Evolutionary conservation across 2,888 invertebrate genomes (phyloP).

Genomic region (Drosophila sordidapex): DNA sequence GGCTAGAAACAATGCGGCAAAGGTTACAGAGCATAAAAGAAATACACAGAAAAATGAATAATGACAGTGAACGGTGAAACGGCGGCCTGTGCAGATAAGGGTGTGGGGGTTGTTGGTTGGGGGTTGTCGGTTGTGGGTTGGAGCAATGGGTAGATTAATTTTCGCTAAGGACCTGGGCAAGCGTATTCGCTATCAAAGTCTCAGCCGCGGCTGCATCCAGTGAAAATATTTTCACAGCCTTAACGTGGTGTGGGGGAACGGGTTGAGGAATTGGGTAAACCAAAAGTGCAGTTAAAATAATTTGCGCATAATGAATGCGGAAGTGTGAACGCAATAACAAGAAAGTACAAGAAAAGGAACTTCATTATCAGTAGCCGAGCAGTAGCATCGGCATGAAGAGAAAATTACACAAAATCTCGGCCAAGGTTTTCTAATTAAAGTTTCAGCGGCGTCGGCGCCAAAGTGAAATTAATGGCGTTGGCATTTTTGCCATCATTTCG

Average conservation of each 20-base stretch:
- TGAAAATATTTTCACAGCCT: conserved; percentile 49
- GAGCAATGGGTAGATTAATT: conserved; percentile 42
- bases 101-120: neutral
- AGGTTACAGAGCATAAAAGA: conserved; percentile 78
- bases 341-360: conserved; percentile 69
- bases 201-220: conserved; percentile 52
- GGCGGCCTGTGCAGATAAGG: conserved; percentile 9
- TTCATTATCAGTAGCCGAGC: conserved; percentile 66
- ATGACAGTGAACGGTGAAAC: conserved; percentile 64
- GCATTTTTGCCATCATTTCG: conserved; percentile 44
- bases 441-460: conserved; percentile 71
- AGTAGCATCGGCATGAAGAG: conserved; percentile 51
- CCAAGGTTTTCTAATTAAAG: conserved; percentile 77
- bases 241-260: neutral
- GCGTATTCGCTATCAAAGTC: conserved; percentile 60
- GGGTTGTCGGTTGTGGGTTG: neutral
- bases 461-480: conserved; percentile 76
- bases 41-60: conserved; percentile 73
- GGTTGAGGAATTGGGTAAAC: conserved; percentile 1
- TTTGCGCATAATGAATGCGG: conserved; percentile 79
- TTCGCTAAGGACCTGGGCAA: conserved; percentile 51
- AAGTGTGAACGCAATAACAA: conserved; percentile 74
- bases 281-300: conserved; percentile 77
- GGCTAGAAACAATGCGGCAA: conserved; percentile 75
- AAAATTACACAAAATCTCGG: conserved; percentile 76